A percentile compares a stretch with the other conserved stretches of the same genome.
Conservation (phyloP, 2,888 invertebrate species). For the Macrophya annulata region DNA sequence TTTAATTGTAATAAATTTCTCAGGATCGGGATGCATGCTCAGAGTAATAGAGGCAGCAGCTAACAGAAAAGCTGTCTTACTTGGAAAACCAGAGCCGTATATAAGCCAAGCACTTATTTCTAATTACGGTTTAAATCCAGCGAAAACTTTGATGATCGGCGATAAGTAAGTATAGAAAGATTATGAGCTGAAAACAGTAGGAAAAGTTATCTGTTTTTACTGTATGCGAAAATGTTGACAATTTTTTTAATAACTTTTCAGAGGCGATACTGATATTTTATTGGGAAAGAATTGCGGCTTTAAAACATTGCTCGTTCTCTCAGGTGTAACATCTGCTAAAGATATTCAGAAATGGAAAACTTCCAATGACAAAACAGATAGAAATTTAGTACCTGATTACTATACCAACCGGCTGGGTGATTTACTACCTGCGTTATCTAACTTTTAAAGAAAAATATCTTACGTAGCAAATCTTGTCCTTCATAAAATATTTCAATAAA, state of each 20-base stretch:
- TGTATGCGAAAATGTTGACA: neutral
- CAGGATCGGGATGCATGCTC: conserved; percentile 94
- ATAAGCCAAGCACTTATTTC: conserved; percentile 88
- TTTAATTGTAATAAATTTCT: conserved; percentile 72
- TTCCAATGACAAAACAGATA: conserved; percentile 57
- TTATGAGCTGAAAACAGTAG: too few species aligned
- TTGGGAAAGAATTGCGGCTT: conserved; percentile 94
- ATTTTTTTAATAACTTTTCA: conserved; percentile 69
- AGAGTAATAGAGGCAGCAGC: conserved; percentile 91
- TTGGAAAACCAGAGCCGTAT: conserved; percentile 95
- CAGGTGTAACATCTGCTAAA: conserved; percentile 87
- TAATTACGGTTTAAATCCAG: conserved; percentile 89
- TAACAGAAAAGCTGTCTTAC: conserved; percentile 88
- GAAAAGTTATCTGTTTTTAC: neutral
- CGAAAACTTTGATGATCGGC: conserved; percentile 94
- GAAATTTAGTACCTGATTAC: conserved; percentile 77
- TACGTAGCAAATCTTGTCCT: neutral
- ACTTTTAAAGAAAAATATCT: conserved; percentile 27
- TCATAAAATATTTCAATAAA: neutral
- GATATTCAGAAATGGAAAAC: conserved; percentile 82
- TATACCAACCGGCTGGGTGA: conserved; percentile 78
- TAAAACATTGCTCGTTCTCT: conserved; percentile 92
- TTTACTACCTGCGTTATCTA: conserved; percentile 63
- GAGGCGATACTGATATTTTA: conserved; percentile 94
- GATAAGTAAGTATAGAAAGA: conserved; percentile 83